These are phyloP conservation scores for Conchocele bisecta DNA, from an alignment of 2,888 invertebrate species.

Conservation along the genomic window DNA sequence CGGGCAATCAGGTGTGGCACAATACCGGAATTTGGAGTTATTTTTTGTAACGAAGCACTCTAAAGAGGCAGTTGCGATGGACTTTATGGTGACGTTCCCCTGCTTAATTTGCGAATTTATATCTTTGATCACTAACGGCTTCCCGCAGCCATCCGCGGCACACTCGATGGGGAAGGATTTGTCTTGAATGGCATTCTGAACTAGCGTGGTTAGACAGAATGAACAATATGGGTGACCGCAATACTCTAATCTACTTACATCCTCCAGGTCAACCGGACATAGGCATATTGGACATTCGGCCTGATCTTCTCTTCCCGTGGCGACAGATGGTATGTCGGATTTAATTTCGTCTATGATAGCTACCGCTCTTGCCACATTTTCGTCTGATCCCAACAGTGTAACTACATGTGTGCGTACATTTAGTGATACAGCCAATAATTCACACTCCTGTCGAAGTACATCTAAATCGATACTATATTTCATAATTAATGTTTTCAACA, in stretches of 20 bases:
- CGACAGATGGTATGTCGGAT: neutral
- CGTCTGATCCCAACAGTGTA: slow-evolving; percentile 53
- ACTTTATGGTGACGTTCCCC: slow-evolving; percentile 35
- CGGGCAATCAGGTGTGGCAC: slow-evolving; percentile 75
- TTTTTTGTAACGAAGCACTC: slow-evolving; percentile 62
- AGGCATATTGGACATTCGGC: slow-evolving; percentile 75
- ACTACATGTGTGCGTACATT: slow-evolving; percentile 57
- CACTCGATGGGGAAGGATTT: slow-evolving; percentile 72
- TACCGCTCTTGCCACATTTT: slow-evolving; percentile 47
- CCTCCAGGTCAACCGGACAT: slow-evolving; percentile 63
- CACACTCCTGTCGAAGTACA: slow-evolving; percentile 43
- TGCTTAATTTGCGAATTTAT: slow-evolving; percentile 44
- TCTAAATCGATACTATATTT: slow-evolving; percentile 60
- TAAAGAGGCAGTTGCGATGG: slow-evolving; percentile 59
- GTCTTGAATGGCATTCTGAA: slow-evolving; percentile 55
- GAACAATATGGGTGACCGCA: slow-evolving; percentile 78
- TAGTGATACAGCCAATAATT: slow-evolving; percentile 45
- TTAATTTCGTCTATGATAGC: slow-evolving; percentile 33
- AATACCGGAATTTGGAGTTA: slow-evolving; percentile 63
- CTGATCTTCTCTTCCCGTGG: neutral
- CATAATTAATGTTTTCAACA: slow-evolving; percentile 67
- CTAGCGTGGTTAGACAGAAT: slow-evolving; percentile 63
- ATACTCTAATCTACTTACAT: slow-evolving; percentile 69
- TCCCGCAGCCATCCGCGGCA: slow-evolving; percentile 64
- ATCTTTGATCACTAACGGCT: slow-evolving; percentile 64